Evolutionary conservation across 2,113 vertebrate genomes (phyloP).

Genomic region (Sminthopsis crassicaudata): DNA sequence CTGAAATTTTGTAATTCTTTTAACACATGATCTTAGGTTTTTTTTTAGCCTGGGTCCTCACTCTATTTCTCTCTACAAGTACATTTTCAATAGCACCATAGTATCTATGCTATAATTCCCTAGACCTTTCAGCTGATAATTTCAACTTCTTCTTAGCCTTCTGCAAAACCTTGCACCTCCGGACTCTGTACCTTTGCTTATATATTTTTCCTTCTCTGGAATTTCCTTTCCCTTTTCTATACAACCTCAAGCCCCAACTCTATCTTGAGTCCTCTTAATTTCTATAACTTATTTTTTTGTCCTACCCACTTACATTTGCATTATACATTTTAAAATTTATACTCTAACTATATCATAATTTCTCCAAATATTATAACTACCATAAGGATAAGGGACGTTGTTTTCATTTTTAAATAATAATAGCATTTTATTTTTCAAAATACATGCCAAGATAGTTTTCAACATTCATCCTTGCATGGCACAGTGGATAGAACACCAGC

Average conservation of each 20-base stretch:
- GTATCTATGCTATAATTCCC: background rate
- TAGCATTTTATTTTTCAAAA: too few relatives aligned
- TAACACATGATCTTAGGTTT: background rate
- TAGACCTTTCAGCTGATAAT: background rate
- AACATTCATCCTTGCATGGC: too few relatives aligned
- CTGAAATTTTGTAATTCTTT: background rate
- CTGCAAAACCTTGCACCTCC: background rate
- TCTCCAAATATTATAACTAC: background rate
- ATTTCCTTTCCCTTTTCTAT: background rate
- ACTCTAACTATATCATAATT: background rate
- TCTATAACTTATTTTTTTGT: background rate
- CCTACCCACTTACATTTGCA: background rate
- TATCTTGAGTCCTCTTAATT: background rate
- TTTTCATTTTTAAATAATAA: background rate
- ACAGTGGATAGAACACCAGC: too few relatives aligned
- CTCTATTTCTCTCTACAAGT: background rate
- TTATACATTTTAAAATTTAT: background rate
- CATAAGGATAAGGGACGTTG: background rate
- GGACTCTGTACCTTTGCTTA: background rate
- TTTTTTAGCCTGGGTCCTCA: background rate
- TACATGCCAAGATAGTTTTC: too few relatives aligned
- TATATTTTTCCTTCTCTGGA: background rate
- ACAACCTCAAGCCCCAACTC: background rate
- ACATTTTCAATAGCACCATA: background rate
- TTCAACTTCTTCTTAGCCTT: background rate